A percentile compares a stretch with the other conserved stretches of the same genome.
phyloP scores from a whole-genome alignment of 1,140 invertebrate genomes.

The Scaptomyza montana region DNA sequence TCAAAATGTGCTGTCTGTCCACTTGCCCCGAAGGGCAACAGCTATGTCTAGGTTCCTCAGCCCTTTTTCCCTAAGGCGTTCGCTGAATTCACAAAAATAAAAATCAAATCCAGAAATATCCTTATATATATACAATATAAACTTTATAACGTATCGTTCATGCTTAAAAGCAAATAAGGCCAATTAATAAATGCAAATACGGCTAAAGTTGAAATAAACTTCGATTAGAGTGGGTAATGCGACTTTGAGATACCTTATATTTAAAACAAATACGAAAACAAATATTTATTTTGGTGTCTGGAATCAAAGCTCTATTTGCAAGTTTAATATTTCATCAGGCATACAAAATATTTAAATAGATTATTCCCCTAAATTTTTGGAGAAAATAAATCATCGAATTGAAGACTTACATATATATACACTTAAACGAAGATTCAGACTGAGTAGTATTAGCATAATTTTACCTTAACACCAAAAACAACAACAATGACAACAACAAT shows the following conservation, averaged over 20 bases:
- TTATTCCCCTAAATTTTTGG: too few relatives aligned
- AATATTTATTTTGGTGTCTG: too few relatives aligned
- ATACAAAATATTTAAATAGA: too few relatives aligned
- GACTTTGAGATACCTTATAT: background rate
- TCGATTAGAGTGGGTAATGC: background rate
- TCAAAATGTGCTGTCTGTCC: conserved; percentile 32
- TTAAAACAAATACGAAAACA: too few relatives aligned
- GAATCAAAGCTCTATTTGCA: too few relatives aligned
- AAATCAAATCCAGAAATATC: conserved; percentile 37
- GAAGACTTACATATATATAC: background rate
- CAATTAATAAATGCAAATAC: conserved; percentile 76
- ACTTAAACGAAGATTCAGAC: background rate
- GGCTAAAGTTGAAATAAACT: conserved; percentile 3
- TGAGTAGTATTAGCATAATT: background rate
- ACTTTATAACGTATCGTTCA: conserved; percentile 53
- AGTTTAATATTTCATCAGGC: too few relatives aligned
- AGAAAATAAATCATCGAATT: too few relatives aligned
- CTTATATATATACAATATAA: conserved; percentile 3
- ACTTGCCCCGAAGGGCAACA: conserved; percentile 5
- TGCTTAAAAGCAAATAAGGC: conserved; percentile 76
- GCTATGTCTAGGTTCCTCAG: background rate
- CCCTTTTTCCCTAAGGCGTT: background rate
- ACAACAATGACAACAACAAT: too few relatives aligned
- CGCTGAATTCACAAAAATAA: conserved; percentile 45
- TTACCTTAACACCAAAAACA: background rate